These are phyloP conservation scores for Corythoichthys haematopterus DNA, from an alignment of 2,113 vertebrate species.

Conservation along the genomic window DNA sequence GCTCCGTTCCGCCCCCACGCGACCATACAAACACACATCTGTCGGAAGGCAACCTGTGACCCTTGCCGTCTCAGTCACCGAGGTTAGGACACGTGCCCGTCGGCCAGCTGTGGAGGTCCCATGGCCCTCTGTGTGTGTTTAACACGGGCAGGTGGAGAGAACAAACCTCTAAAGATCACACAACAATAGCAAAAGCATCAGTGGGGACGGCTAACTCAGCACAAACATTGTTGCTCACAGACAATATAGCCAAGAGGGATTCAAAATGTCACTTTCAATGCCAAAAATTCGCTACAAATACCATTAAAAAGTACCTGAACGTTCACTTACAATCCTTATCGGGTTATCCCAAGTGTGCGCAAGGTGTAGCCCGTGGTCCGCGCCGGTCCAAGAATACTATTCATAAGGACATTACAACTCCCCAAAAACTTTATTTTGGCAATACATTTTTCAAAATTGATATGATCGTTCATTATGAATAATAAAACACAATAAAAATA, in stretches of 20 bases:
- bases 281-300: neutral
- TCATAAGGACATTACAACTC: too few species aligned
- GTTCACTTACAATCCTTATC: neutral
- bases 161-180: slow-evolving; percentile 18
- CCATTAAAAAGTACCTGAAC: neutral
- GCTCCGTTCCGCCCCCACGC: slow-evolving; percentile 1
- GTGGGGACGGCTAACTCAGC: slow-evolving; percentile 25
- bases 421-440: too few species aligned
- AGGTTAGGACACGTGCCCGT: slow-evolving; percentile 38
- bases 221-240: slow-evolving; percentile 24
- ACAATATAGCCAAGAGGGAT: neutral
- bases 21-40: slow-evolving; percentile 39
- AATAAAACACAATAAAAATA: too few species aligned
- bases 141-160: slow-evolving; percentile 16
- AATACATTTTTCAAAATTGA: too few species aligned
- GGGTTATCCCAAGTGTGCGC: neutral
- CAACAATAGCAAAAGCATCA: slow-evolving; percentile 17
- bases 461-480: too few species aligned
- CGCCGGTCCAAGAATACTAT: too few species aligned
- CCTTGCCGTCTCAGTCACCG: slow-evolving; percentile 36
- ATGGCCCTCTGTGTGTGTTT: slow-evolving; percentile 9
- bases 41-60: slow-evolving; percentile 58
- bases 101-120: slow-evolving; percentile 35
- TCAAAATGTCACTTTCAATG: neutral
- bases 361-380: neutral